Conservation (phyloP, 2,888 invertebrate genomes). For the Daptonema setosum region DNA sequence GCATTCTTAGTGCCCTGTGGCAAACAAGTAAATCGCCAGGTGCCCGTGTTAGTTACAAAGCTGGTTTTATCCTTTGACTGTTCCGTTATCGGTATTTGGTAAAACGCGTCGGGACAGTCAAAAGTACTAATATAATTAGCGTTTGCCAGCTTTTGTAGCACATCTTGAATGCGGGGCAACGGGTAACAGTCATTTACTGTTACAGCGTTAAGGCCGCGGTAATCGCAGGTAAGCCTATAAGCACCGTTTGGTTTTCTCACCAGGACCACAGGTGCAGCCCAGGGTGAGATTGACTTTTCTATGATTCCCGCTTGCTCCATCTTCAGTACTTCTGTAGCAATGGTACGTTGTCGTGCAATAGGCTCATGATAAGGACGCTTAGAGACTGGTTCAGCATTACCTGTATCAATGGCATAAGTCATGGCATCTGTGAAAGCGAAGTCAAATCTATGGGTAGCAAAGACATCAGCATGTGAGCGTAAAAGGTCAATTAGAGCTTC, state of each 20-base stretch:
- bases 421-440: neutral
- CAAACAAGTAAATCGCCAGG: conserved; percentile 17
- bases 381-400: neutral
- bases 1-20: conserved; percentile 17
- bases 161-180: conserved; percentile 10
- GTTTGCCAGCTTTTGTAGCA: conserved; percentile 7
- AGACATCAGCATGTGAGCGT: neutral
- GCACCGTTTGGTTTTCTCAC: conserved; percentile 24
- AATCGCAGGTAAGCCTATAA: conserved; percentile 17
- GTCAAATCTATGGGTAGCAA: neutral
- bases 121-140: conserved; percentile 9
- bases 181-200: conserved; percentile 12
- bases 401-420: neutral
- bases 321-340: neutral
- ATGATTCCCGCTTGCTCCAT: conserved; percentile 7
- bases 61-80: conserved; percentile 13
- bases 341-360: neutral
- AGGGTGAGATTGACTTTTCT: conserved; percentile 20
- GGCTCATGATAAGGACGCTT: neutral
- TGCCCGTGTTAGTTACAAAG: conserved; percentile 12
- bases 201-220: conserved; percentile 14
- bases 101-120: conserved; percentile 13
- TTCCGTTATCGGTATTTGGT: conserved; percentile 11
- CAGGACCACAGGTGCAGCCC: conserved; percentile 25
- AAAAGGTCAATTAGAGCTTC: neutral